These are phyloP conservation scores for Troides oblongomaculatus DNA, from an alignment of 2,888 invertebrate genomes.

Conservation along the genomic window DNA sequence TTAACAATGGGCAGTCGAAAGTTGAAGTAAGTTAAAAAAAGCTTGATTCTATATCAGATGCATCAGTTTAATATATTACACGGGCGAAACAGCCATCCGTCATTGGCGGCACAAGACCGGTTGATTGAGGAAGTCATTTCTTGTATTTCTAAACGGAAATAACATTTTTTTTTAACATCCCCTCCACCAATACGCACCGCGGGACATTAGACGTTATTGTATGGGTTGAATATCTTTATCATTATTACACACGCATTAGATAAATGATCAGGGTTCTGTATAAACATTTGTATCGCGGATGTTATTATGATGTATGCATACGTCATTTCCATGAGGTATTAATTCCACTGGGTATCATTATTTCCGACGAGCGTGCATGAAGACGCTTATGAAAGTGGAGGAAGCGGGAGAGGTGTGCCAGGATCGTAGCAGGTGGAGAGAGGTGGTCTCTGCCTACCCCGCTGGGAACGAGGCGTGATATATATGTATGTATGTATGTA, in stretches of 20 bases:
- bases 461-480: no score
- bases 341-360: not conserved
- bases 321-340: constrained; percentile 27
- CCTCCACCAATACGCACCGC: constrained; percentile 43
- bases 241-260: constrained; percentile 49
- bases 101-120: constrained; percentile 55
- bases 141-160: constrained; percentile 72
- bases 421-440: no score
- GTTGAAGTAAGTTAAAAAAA: constrained; percentile 60
- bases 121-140: constrained; percentile 80
- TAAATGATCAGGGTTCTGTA: constrained; percentile 34
- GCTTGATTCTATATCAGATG: constrained; percentile 72
- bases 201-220: constrained; percentile 63
- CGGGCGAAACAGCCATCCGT: constrained; percentile 68
- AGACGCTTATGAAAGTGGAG: no score
- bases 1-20: constrained; percentile 59
- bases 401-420: no score
- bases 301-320: constrained; percentile 25
- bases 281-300: constrained; percentile 29
- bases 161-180: constrained; percentile 62
- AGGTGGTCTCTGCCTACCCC: no score
- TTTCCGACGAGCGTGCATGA: no score
- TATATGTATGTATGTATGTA: no score
- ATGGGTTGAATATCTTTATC: constrained; percentile 48
- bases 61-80: constrained; percentile 72